Percentiles rank a stretch among this genome's conserved stretches.
Conservation (phyloP, 2,113 vertebrate genomes). For the Forbesichthys papilliferus region DNA sequence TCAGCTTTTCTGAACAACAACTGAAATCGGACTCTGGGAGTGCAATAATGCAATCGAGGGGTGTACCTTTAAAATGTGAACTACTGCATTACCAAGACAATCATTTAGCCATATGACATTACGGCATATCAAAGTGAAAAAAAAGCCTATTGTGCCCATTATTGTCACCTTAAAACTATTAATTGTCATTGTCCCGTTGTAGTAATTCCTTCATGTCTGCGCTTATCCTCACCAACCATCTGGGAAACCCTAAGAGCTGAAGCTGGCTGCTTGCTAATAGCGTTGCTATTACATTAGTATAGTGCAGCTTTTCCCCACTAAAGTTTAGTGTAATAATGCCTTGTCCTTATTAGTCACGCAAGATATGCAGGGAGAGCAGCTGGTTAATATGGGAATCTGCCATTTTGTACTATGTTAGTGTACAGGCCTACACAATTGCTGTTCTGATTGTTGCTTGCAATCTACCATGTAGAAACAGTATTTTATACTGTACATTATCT, state of each 20-base stretch:
- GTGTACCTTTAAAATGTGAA: not conserved
- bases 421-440: too few species aligned
- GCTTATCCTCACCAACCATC: not conserved
- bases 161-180: slow-evolving; percentile 19
- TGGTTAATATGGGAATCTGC: not conserved
- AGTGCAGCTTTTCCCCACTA: slow-evolving; percentile 3
- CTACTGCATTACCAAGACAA: slow-evolving; percentile 14
- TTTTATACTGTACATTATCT: not conserved
- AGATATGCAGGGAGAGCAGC: not conserved
- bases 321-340: slow-evolving; percentile 30
- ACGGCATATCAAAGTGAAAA: slow-evolving; percentile 20
- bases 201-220: slow-evolving; percentile 33
- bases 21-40: too few species aligned
- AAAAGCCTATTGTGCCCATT: slow-evolving; percentile 14
- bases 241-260: slow-evolving; percentile 7
- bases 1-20: too few species aligned
- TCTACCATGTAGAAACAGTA: not conserved
- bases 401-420: too few species aligned
- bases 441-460: not conserved
- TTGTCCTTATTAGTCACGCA: slow-evolving; percentile 10
- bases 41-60: too few species aligned
- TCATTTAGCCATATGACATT: slow-evolving; percentile 12
- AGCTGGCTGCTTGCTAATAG: slow-evolving; percentile 22
- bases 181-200: slow-evolving; percentile 32
- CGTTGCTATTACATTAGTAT: slow-evolving; percentile 6